Evolutionary conservation across 1,140 invertebrate species (phyloP).

Genomic region (Micrasema minimum): DNA sequence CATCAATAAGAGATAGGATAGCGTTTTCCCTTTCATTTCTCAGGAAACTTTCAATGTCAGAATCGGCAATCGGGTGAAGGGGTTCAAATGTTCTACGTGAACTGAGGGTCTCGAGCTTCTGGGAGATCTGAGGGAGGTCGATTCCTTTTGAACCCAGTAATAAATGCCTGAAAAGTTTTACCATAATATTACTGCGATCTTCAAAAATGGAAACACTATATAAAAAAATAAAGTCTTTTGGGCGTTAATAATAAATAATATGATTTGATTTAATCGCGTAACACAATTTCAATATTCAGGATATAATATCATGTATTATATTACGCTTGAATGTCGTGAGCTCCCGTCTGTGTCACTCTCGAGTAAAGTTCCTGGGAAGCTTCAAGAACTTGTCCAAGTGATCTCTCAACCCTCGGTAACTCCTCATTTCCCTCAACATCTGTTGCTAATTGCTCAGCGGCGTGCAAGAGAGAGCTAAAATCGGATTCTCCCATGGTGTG

Average conservation of each 20-base stretch:
- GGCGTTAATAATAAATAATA: too few relatives aligned
- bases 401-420: conserved; percentile 87
- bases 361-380: conserved; percentile 91
- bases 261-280: too few relatives aligned
- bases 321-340: conserved; percentile 94
- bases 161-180: conserved; percentile 77
- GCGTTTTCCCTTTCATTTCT: conserved; percentile 95
- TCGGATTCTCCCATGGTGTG: conserved; percentile 45
- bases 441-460: conserved; percentile 90
- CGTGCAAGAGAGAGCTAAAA: conserved; percentile 87
- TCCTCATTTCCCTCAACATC: conserved; percentile 87
- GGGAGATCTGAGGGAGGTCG: conserved; percentile 90
- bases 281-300: too few relatives aligned
- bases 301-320: conserved; percentile 57
- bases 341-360: conserved; percentile 82
- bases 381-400: conserved; percentile 90
- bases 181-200: too few relatives aligned
- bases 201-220: too few relatives aligned
- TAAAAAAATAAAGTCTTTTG: too few relatives aligned
- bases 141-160: conserved; percentile 92
- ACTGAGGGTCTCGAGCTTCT: conserved; percentile 89
- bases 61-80: conserved; percentile 87
- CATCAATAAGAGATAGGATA: conserved; percentile 89
- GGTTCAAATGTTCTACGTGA: conserved; percentile 88
- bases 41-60: conserved; percentile 89